Evolutionary conservation across 2,888 invertebrate genomes (phyloP).

Genomic region (Rhogogaster chlorosoma): DNA sequence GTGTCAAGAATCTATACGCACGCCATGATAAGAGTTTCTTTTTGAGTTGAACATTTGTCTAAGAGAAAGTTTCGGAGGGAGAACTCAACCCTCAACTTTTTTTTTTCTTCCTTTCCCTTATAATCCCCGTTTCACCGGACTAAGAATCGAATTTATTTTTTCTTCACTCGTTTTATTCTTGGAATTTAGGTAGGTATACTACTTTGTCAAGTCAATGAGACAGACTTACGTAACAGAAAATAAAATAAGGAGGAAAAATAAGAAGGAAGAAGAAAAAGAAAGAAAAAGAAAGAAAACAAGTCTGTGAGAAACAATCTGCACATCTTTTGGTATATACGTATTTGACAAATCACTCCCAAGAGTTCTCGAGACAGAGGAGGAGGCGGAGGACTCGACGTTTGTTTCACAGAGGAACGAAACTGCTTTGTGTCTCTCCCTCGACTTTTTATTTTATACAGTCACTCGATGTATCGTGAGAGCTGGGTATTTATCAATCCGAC

Average conservation of each 20-base stretch:
- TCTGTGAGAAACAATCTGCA: slow-evolving; percentile 21
- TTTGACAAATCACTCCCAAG: slow-evolving; percentile 46
- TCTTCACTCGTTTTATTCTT: neutral
- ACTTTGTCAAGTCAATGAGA: slow-evolving; percentile 35
- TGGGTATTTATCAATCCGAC: slow-evolving; percentile 7
- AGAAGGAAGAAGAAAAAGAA: neutral
- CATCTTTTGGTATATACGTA: slow-evolving; percentile 33
- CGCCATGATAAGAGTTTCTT: neutral
- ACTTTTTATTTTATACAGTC: neutral
- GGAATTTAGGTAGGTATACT: neutral
- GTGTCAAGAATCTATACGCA: neutral
- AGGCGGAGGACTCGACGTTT: neutral
- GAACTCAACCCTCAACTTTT: neutral
- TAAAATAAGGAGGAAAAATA: slow-evolving; percentile 27
- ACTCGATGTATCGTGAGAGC: neutral
- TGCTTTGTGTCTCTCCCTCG: neutral
- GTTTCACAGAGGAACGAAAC: slow-evolving; percentile 11
- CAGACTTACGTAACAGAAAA: slow-evolving; percentile 31
- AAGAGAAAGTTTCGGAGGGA: neutral
- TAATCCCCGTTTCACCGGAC: slow-evolving; percentile 21
- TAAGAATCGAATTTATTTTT: slow-evolving; percentile 7
- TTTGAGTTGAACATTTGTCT: neutral
- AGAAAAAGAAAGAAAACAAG: neutral
- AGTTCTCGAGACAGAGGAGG: slow-evolving; percentile 12
- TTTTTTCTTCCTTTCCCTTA: neutral